Percentiles rank a stretch among this genome's conserved stretches.
Conservation (phyloP, 2,113 vertebrate species). For the Scytalopus superciliaris region DNA sequence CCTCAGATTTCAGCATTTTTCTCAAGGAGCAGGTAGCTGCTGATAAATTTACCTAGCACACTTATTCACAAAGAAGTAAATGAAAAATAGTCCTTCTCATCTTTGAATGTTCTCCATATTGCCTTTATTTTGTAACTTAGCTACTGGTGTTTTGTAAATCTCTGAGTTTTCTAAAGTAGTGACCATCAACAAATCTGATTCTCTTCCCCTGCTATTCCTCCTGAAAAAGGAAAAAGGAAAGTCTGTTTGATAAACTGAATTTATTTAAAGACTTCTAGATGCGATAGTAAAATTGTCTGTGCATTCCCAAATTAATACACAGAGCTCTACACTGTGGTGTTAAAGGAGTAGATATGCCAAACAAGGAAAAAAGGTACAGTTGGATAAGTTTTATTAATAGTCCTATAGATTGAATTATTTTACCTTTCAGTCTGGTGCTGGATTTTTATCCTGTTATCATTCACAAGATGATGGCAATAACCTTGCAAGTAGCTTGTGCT, state of each 20-base stretch:
- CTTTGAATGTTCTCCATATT: neutral
- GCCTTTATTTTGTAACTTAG: neutral
- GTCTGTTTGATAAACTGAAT: neutral
- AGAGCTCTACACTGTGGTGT: neutral
- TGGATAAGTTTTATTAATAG: neutral
- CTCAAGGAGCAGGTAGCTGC: neutral
- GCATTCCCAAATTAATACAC: neutral
- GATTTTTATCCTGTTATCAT: neutral
- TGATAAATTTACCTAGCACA: neutral
- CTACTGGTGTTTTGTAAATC: neutral
- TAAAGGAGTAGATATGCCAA: neutral
- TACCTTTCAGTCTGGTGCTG: neutral
- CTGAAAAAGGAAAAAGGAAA: neutral
- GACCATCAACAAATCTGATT: neutral
- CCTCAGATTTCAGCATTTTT: neutral
- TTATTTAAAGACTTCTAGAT: neutral
- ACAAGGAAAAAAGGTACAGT: neutral
- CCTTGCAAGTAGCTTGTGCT: neutral
- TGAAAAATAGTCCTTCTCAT: neutral
- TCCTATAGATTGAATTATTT: neutral
- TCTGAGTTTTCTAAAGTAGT: neutral
- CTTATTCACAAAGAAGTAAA: neutral
- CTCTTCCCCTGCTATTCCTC: neutral
- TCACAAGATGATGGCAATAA: neutral
- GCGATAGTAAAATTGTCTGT: neutral